Base-by-base conservation (phyloP, 2,797 vertebrate genomes). In the Ispidina picta region DNA sequence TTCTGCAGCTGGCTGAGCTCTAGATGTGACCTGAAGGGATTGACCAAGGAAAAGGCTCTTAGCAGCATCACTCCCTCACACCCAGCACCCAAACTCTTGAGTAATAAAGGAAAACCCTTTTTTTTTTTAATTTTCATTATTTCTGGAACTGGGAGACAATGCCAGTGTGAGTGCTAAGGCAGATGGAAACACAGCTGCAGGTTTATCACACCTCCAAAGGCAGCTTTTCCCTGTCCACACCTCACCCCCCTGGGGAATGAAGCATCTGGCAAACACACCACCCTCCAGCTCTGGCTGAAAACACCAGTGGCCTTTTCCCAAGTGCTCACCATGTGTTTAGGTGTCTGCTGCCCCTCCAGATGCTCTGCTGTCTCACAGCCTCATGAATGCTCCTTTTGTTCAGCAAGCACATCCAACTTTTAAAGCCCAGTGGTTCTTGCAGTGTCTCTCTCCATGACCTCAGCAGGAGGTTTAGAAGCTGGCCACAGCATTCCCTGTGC, bases 11-110 rank as follows among this genome's bases (percentile, higher is more conserved):
- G 89, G 58, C 54, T 77, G 72, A 64, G 56, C 77, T 92, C 94
- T 79, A 77, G 69, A 93, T 37, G 58, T 43, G 65, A 95, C 77
- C 63, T 80, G 21, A 59, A 92, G 65, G 51, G 84, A 89, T 70
- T 90, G 70, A 87, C 87, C 83, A 90, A 84, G 77, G 33, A 92
- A 90, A 94, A 85, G 64, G 51, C 79, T 83, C 78, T 89, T 89
- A 82, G 23, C 63, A 65, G 44, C 85, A 70, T 20, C 90, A 74
- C 71, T 82, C 43, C 39, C 74, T 21, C 29, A 80, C 23, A 64
- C 15, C 55, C 65, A 48, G 7, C 12, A 41, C 17, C 75, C 79
- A 76, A 66, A 52, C 35, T 48, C 49, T 41, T 74, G 31, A 43
- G 31, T 35, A 92, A 58, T 20, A 71, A 72, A 65, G 58, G 52